Evolutionary conservation across 2,113 vertebrate species (phyloP).

Genomic region (Sylvietta virens): DNA sequence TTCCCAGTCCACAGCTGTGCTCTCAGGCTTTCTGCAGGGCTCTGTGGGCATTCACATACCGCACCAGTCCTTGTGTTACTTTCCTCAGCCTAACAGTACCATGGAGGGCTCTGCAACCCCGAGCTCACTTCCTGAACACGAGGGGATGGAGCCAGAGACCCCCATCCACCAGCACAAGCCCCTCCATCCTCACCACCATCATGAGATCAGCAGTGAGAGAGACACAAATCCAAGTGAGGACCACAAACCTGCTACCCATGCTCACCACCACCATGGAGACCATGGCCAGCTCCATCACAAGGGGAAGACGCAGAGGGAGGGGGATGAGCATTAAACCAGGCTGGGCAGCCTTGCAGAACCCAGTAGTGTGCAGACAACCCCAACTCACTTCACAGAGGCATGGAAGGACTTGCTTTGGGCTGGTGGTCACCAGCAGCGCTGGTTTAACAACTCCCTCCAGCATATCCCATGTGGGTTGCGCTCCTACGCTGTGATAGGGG

Average conservation of each 20-base stretch:
- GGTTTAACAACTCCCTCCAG: not conserved
- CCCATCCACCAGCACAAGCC: not conserved
- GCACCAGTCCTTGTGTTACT: not conserved
- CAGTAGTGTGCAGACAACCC: not conserved
- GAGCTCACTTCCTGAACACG: not conserved
- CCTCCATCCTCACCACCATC: not conserved
- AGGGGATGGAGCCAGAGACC: not conserved
- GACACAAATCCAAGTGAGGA: not conserved
- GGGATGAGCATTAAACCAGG: not conserved
- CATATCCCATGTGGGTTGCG: not conserved
- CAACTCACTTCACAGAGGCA: not conserved
- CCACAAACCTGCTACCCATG: not conserved
- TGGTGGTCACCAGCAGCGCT: not conserved
- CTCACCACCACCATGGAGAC: not conserved
- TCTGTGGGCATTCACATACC: not conserved
- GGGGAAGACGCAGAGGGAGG: not conserved
- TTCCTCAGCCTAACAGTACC: constrained; percentile 31
- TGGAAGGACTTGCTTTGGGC: not conserved
- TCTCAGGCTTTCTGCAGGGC: not conserved
- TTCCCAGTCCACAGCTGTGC: not conserved
- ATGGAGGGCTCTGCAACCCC: not conserved
- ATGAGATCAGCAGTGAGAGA: not conserved
- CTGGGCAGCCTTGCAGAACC: not conserved
- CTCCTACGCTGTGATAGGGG: not conserved
- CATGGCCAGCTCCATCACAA: not conserved